Evolutionary conservation across 1,140 invertebrate species (phyloP).

Genomic region (Ctenoplectra terminalis): DNA sequence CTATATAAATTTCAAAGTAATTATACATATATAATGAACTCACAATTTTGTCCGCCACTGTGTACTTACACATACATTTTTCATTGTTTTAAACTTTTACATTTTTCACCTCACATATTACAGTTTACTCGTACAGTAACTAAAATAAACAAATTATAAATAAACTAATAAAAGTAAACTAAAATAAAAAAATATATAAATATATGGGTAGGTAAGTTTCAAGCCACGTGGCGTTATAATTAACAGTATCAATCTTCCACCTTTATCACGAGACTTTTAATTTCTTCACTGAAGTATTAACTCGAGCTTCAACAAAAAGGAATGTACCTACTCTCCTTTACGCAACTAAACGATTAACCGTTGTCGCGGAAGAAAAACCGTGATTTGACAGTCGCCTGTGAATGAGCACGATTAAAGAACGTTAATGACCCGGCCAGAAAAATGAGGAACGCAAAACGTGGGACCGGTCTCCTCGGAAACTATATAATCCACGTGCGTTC

Average conservation of each 20-base stretch:
- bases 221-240: too few relatives aligned
- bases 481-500: slow-evolving; percentile 55
- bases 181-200: too few relatives aligned
- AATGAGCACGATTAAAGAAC: slow-evolving; percentile 45
- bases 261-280: background rate
- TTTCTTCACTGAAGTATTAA: background rate
- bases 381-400: slow-evolving; percentile 30
- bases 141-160: too few relatives aligned
- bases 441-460: slow-evolving; percentile 40
- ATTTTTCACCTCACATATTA: too few relatives aligned
- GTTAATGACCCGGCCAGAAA: slow-evolving; percentile 36
- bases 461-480: slow-evolving; percentile 51
- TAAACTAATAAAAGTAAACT: too few relatives aligned
- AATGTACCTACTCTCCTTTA: background rate
- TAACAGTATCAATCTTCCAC: background rate
- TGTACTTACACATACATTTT: too few relatives aligned
- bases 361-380: slow-evolving; percentile 4
- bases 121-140: too few relatives aligned
- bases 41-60: too few relatives aligned
- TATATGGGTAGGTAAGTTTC: too few relatives aligned
- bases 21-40: too few relatives aligned
- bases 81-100: too few relatives aligned
- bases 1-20: too few relatives aligned
- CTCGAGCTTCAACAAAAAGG: background rate
- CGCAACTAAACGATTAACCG: slow-evolving; percentile 10